Base-by-base conservation (phyloP, 2,797 vertebrate genomes). In the Botia kubotai region DNA sequence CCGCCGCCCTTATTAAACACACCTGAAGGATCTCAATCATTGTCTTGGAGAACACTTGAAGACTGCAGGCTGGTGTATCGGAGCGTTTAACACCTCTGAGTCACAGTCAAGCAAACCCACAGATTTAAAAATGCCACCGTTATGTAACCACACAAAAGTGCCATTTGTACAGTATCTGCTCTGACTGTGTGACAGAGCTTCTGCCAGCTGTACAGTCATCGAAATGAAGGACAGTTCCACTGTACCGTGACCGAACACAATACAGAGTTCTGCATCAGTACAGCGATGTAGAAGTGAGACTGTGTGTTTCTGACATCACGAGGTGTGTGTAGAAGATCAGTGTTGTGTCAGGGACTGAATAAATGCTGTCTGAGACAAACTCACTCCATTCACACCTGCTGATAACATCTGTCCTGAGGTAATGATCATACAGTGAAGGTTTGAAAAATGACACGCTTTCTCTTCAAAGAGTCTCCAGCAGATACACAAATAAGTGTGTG, bases 281-380 rank as follows among this genome's bases (percentile, higher is more conserved):
- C 19, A 19, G 13, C 55, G 72, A 21, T 75, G 26, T n/a, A 67
- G 19, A 77, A 26, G 58, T 53, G 36, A 62, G 16, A 29, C 19
- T n/a, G n/a, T 29, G 29, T 29, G 2, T 46, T 75, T 67, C 68
- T 53, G 33, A 77, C 82, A 77, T 57, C 68, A 86, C 77, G 73
- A 66, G 23, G 85, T 80, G 77, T 80, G 77, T 71, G 77, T 84
- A 62, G 26, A 70, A 46, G 72, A 21, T 63, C 19, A 57, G 13
- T 70, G 39, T 16, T 62, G 43, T 6, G n/a, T 57, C n/a, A 19
- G n/a, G 10, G 53, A 19, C 6, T 19, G 33, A 33, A 19, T 8
- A 19, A 8, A 57, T 7, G n/a, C 53, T 19, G n/a, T 19, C 19
- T 8, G 7, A 19, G 53, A 57, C 53, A 21, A 6, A 57, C 19